Evolutionary conservation across 2,888 invertebrate species (phyloP), one percentile per base, ranked within the genome.

Genomic region (Spialia ferax): DNA sequence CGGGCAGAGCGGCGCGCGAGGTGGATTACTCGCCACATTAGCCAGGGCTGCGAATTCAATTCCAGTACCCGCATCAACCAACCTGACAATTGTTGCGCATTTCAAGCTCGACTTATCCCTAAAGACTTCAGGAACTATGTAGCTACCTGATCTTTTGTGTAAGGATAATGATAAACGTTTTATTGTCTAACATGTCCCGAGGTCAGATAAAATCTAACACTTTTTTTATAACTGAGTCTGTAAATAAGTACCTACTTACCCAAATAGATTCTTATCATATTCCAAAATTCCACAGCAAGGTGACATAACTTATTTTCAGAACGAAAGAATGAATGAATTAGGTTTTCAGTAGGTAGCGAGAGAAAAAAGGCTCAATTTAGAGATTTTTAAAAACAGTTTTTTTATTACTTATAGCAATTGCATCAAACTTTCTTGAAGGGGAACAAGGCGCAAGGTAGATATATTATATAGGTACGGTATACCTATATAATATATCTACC

Each of bases 21-120:
- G 82, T 85, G 89, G 90, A 91, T 92, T 91, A 91, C 79, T 78
- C 88, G 91, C 89, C 87, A 75, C 89, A 89, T 89, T 90, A 88
- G 81, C 82, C 81, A 78, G 78, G 85, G 85, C 80, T 78, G 81
- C 70, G 78, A 80, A 81, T 80, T 86, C 82, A 75, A 79, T 81
- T 81, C 80, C 79, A 71, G 81, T 87, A 85, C 85, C 87, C 87
- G 86, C 77, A 79, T 82, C 78, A 79, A 78, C 77, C 76, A 69
- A 78, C 74, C 79, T 77, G 77, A 77, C 84, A 86, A 87, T 83
- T 87, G 88, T 91, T 91, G 89, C 90, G 86, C 90, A 91, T 91
- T 91, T 90, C 72, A 52, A 60, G 52, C 65, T 42, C 59, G 59
- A 57, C 52, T 65, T 65, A 65, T 65, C 65, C 59, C 52, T 59